Percentiles rank a stretch among this genome's conserved stretches.
Conservation (phyloP, 1,140 invertebrate species). For the Lordiphosa stackelbergi region DNA sequence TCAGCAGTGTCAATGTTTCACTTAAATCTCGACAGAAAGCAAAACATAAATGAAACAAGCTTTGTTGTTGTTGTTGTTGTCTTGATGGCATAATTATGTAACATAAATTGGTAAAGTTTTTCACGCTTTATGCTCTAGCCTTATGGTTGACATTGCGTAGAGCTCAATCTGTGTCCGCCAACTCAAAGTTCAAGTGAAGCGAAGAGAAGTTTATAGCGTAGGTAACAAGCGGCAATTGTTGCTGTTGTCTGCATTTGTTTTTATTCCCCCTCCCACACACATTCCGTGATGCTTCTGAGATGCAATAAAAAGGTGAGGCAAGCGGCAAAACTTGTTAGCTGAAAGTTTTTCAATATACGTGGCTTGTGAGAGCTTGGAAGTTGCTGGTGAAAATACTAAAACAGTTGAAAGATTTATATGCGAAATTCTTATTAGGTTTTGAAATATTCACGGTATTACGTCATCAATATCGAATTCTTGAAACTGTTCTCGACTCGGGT, state of each 20-base stretch:
- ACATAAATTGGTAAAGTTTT: slow-evolving; percentile 76
- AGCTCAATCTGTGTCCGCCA: slow-evolving; percentile 60
- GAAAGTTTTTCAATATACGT: too few relatives aligned
- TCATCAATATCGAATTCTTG: too few relatives aligned
- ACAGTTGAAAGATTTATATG: too few relatives aligned
- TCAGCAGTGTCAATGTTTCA: slow-evolving; percentile 61
- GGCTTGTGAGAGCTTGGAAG: background rate
- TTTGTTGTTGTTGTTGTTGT: slow-evolving; percentile 44
- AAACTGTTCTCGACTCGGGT: too few relatives aligned
- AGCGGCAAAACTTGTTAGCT: slow-evolving; percentile 4
- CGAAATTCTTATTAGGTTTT: too few relatives aligned
- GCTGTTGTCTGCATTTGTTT: slow-evolving; percentile 45
- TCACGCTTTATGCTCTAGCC: slow-evolving; percentile 48
- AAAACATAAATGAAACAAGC: slow-evolving; percentile 30
- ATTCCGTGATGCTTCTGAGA: too few relatives aligned
- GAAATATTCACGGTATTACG: too few relatives aligned
- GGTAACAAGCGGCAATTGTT: slow-evolving; percentile 48
- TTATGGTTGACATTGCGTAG: slow-evolving; percentile 52
- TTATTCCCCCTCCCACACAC: background rate
- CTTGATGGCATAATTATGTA: slow-evolving; percentile 74
- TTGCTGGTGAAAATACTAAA: slow-evolving; percentile 1
- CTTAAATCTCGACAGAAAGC: slow-evolving; percentile 48
- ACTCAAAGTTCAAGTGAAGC: slow-evolving; percentile 52
- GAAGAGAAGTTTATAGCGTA: slow-evolving; percentile 42
- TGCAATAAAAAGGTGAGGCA: too few relatives aligned